Conservation (phyloP, 2,888 invertebrate genomes). For the Portevinia maculata region DNA sequence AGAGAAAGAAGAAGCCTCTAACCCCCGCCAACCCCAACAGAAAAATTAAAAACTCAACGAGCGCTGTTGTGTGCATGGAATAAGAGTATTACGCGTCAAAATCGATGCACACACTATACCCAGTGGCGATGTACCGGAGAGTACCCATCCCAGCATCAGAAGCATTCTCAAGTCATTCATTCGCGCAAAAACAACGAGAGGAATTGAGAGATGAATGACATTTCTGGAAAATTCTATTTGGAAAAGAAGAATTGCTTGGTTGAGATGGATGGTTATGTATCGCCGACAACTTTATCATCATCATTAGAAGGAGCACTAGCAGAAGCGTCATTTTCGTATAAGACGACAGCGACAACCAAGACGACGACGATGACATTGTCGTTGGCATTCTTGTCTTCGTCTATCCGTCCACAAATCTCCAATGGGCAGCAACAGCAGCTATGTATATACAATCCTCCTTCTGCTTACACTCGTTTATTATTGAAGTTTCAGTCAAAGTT, state of each 20-base stretch:
- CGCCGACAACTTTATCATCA: conserved; percentile 69
- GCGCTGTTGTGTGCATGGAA: conserved; percentile 21
- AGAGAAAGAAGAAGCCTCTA: conserved; percentile 35
- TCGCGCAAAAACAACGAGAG: conserved; percentile 70
- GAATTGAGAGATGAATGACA: conserved; percentile 71
- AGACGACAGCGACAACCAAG: conserved; percentile 11
- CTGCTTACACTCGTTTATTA: conserved; percentile 42
- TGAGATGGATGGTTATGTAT: conserved; percentile 64
- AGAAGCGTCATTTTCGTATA: conserved; percentile 34
- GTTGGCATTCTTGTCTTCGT: conserved; percentile 62
- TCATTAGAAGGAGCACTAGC: conserved; percentile 50
- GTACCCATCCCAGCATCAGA: background rate
- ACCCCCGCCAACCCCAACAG: background rate
- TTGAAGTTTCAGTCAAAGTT: conserved; percentile 73
- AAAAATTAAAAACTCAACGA: conserved; percentile 59
- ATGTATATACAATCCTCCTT: conserved; percentile 27
- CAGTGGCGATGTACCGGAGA: no score
- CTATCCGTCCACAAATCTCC: conserved; percentile 62
- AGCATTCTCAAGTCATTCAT: conserved; percentile 58
- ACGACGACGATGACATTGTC: conserved; percentile 37
- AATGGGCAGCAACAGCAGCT: conserved; percentile 50
- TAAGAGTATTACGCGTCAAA: conserved; percentile 41
- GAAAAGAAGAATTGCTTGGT: background rate
- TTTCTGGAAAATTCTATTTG: conserved; percentile 72
- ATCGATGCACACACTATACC: conserved; percentile 52